A percentile compares a stretch with the other conserved stretches of the same genome.
These are phyloP conservation scores for Platycnemis pennipes DNA, from an alignment of 2,888 invertebrate species.

Conservation along the genomic window DNA sequence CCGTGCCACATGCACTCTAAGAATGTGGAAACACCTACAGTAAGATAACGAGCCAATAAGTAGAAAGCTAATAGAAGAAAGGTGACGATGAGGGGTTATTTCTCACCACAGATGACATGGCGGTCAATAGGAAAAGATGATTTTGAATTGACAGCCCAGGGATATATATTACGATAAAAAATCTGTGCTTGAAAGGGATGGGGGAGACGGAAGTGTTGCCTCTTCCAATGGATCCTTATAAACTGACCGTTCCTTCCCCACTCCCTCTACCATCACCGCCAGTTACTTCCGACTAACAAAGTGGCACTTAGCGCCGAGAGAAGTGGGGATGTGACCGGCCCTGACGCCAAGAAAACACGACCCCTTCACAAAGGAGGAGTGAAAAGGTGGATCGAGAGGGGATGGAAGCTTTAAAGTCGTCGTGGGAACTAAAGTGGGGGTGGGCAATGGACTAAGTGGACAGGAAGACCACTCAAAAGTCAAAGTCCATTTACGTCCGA, in stretches of 20 bases:
- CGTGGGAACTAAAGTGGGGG: not conserved
- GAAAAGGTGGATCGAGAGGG: not conserved
- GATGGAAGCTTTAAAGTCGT: not conserved
- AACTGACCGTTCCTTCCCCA: not conserved
- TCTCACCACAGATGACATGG: not conserved
- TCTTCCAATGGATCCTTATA: not conserved
- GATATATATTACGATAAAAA: not conserved
- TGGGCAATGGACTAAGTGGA: slow-evolving; percentile 9
- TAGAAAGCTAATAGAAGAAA: too few relatives aligned
- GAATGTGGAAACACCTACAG: too few relatives aligned
- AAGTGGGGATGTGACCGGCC: not conserved
- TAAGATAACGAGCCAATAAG: too few relatives aligned
- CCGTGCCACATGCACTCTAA: too few relatives aligned
- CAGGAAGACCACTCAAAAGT: slow-evolving; percentile 30
- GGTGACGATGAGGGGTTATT: not conserved
- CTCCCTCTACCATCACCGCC: not conserved
- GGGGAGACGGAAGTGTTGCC: not conserved
- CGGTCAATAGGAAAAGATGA: not conserved
- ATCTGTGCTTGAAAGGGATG: not conserved
- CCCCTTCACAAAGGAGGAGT: not conserved
- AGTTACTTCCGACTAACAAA: not conserved
- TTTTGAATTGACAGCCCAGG: not conserved
- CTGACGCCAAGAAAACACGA: not conserved
- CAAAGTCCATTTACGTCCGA: not conserved
- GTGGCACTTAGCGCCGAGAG: not conserved